Evolutionary conservation across 2,888 invertebrate genomes (phyloP).

Genomic region (Hemicrepidius hirtus): DNA sequence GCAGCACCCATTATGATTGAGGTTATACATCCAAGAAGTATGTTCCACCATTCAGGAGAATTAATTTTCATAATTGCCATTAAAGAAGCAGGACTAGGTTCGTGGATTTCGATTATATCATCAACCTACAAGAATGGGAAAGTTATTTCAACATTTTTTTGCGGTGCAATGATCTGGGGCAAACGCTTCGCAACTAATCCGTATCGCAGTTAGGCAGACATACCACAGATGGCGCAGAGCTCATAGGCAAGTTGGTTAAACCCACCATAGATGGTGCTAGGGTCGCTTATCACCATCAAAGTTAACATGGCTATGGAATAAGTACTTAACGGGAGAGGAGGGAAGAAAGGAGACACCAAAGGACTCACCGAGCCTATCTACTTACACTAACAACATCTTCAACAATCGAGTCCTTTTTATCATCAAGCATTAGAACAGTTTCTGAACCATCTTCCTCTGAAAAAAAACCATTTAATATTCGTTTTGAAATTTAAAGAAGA

Average conservation of each 20-base stretch:
- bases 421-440: constrained; percentile 20
- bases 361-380: no score
- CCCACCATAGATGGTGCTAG: no score
- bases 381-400: constrained; percentile 16
- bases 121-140: constrained; percentile 8
- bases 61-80: constrained; percentile 74
- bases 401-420: constrained; percentile 39
- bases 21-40: constrained; percentile 77
- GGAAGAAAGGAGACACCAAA: no score
- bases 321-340: no score
- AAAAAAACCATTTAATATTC: not conserved
- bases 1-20: constrained; percentile 81
- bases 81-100: constrained; percentile 56
- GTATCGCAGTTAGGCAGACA: no score
- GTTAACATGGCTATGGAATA: no score
- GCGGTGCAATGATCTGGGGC: no score
- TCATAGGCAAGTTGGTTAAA: no score
- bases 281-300: no score
- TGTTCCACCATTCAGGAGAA: constrained; percentile 80
- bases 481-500: not conserved
- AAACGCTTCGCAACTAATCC: no score
- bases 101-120: constrained; percentile 3
- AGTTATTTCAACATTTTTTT: no score
- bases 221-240: no score
- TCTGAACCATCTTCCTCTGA: constrained; percentile 22